Evolutionary conservation across 2,797 vertebrate genomes (phyloP), one percentile per base, ranked within the genome.

Genomic region (Sardinella longiceps): DNA sequence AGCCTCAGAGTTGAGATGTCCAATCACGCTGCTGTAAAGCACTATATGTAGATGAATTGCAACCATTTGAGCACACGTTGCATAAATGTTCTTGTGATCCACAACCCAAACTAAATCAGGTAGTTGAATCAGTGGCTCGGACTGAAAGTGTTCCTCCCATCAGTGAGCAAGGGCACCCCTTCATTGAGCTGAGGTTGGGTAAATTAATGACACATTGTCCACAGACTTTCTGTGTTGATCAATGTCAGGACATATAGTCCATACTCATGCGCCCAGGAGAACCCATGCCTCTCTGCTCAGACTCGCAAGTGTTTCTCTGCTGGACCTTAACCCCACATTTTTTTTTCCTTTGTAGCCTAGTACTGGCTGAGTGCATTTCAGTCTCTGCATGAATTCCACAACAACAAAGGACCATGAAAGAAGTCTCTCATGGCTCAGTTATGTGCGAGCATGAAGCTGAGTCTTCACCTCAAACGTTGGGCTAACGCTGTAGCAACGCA

Each of bases 381-480:
- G 89, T 89, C 89, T 87, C 86, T 7, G 80, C 87, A 89, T 84
- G 84, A 86, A 92, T 89, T 90, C 87, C 91, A 92, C 91, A 92
- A 93, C 86, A 88, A 87, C 88, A 91, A 10, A 48, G 91, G 92
- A 89, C 90, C 91, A 85, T 85, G 63, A 87, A 82, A 45, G 86
- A 81, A 84, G 85, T 91, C 94, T 43, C 86, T 85, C 23, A 84
- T 82, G 66, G 82, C 84, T 85, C 82, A 84, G 43, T 74, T 87
- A 77, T 87, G 63, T n/a, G 48, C 51, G 50, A 94, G 92, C 92
- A 93, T 89, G 92, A 92, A 85, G 83, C 88, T 91, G 92, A 93
- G 90, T 91, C 90, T 92, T 91, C 90, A 90, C 88, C 89, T 85
- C 89, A 91, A 91, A 92, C 89, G 87, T 25, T 58, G 5, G n/a